A percentile compares a stretch with the other conserved stretches of the same genome.
phyloP scores from a whole-genome alignment of 2,797 vertebrate genomes.

The Karalla daura region DNA sequence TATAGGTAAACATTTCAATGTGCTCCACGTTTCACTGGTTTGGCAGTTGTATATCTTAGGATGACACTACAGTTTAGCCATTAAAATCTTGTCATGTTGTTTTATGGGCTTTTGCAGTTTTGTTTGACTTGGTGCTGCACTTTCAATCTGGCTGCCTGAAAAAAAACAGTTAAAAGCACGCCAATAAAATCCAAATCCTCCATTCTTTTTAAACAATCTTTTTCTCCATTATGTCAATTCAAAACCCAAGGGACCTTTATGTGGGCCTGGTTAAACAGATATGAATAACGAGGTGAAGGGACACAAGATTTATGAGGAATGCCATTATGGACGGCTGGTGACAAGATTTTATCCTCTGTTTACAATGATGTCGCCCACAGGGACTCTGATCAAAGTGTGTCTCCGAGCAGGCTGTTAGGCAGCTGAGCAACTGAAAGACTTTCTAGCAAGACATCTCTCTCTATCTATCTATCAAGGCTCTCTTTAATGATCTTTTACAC shows the following conservation, averaged over 20 bases:
- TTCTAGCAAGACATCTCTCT: too few relatives aligned
- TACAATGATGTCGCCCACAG: too few relatives aligned
- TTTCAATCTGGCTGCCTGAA: background rate
- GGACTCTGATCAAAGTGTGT: too few relatives aligned
- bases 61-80: background rate
- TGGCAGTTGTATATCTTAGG: background rate
- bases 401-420: too few relatives aligned
- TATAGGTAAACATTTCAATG: background rate
- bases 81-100: too few relatives aligned
- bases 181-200: too few relatives aligned
- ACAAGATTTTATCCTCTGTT: background rate
- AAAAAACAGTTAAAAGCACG: background rate
- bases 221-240: too few relatives aligned
- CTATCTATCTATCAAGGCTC: too few relatives aligned
- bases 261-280: conserved; percentile 26
- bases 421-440: too few relatives aligned
- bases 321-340: background rate
- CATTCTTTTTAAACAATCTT: too few relatives aligned
- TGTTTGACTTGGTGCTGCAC: background rate
- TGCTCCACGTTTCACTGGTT: background rate
- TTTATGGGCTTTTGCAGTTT: background rate
- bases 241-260: background rate
- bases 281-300: conserved; percentile 18
- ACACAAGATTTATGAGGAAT: conserved; percentile 21
- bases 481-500: too few relatives aligned